Evolutionary conservation across 1,140 invertebrate species (phyloP).

Genomic region (Drusus annulatus): DNA sequence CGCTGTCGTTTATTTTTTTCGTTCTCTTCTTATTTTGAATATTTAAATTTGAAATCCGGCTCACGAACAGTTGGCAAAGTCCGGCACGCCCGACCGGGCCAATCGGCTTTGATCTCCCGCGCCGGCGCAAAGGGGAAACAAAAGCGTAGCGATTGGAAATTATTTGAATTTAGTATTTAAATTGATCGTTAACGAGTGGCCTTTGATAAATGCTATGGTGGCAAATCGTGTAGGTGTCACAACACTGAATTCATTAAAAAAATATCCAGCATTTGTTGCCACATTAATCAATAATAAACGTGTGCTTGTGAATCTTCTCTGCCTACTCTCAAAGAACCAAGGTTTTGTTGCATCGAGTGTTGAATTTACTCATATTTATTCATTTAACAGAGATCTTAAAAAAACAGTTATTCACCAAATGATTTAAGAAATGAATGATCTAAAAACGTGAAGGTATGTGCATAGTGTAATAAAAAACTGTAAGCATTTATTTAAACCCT

Average conservation of each 20-base stretch:
- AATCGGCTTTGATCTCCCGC: conserved; percentile 45
- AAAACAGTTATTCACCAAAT: too few species aligned
- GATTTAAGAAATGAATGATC: too few species aligned
- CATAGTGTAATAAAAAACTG: too few species aligned
- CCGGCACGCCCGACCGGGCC: background rate
- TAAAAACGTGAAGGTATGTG: too few species aligned
- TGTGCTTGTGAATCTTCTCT: too few species aligned
- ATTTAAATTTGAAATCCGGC: conserved; percentile 1
- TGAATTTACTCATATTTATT: too few species aligned
- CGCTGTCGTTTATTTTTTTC: too few species aligned
- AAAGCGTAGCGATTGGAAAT: conserved; percentile 36
- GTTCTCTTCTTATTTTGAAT: too few species aligned
- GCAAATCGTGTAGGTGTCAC: background rate
- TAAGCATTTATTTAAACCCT: too few species aligned
- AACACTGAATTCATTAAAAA: background rate
- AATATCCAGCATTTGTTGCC: background rate
- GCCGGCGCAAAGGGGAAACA: conserved; percentile 28
- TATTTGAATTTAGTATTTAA: conserved; percentile 44
- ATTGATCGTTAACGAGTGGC: conserved; percentile 43
- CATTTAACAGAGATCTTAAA: too few species aligned
- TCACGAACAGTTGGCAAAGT: background rate
- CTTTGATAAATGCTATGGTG: conserved; percentile 21
- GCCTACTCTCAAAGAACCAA: too few species aligned
- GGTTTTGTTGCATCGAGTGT: too few species aligned
- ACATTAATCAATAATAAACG: background rate